Percentiles rank a stretch among this genome's conserved stretches.
These are phyloP conservation scores for Mycetomoellerius zeteki DNA, from an alignment of 1,140 invertebrate genomes.

Conservation along the genomic window DNA sequence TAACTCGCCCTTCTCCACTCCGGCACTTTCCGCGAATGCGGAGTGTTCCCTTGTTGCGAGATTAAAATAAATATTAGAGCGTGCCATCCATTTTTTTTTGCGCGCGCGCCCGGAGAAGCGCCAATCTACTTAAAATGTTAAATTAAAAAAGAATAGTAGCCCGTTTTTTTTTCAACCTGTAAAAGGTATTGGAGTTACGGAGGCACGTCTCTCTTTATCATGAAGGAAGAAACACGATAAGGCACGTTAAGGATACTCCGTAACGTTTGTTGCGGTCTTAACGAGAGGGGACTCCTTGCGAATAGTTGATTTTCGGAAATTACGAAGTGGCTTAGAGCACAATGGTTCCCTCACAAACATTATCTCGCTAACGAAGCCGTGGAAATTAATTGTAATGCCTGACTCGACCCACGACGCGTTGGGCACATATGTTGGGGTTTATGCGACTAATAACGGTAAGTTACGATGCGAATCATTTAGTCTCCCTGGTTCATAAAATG, in stretches of 20 bases:
- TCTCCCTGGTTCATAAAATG: not conserved
- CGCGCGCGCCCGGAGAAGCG: not conserved
- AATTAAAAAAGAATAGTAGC: not conserved
- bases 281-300: not conserved
- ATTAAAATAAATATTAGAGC: constrained; percentile 63
- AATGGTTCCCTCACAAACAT: constrained; percentile 33
- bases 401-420: constrained; percentile 29
- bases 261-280: constrained; percentile 10
- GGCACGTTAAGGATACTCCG: constrained; percentile 2
- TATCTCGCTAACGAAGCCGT: constrained; percentile 51
- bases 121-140: constrained; percentile 25
- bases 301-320: constrained; percentile 53
- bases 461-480: constrained; percentile 11
- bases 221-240: not conserved
- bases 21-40: constrained; percentile 39
- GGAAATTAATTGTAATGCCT: constrained; percentile 59
- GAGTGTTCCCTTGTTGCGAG: constrained; percentile 9
- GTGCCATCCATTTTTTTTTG: not conserved
- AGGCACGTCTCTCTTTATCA: constrained; percentile 1
- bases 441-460: constrained; percentile 35
- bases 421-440: constrained; percentile 28
- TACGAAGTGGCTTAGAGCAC: constrained; percentile 21
- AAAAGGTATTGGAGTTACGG: not conserved
- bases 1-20: constrained; percentile 17
- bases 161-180: not conserved